These are phyloP conservation scores for Drosophila willistoni DNA, from an alignment of 1,140 invertebrate genomes.

Conservation along the genomic window DNA sequence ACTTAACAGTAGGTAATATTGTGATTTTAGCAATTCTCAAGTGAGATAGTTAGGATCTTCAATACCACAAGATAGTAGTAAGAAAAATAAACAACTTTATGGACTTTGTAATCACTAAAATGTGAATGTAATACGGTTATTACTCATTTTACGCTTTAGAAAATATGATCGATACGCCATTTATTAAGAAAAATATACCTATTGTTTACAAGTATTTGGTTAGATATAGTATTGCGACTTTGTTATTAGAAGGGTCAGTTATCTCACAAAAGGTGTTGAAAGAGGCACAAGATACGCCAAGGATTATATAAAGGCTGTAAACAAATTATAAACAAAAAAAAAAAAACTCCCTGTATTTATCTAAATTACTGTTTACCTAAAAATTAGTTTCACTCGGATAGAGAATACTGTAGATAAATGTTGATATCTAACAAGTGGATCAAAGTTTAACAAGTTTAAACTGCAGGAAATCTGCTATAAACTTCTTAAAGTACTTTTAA, in stretches of 20 bases:
- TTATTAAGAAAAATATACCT: background rate
- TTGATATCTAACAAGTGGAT: background rate
- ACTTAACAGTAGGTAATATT: background rate
- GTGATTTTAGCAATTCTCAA: constrained; percentile 1
- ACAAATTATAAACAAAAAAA: background rate
- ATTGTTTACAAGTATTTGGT: background rate
- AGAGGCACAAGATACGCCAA: background rate
- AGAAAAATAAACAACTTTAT: background rate
- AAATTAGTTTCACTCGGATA: background rate
- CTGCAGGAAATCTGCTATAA: background rate
- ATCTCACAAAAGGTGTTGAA: constrained; percentile 4
- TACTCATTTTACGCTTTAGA: constrained; percentile 12
- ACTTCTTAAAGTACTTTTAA: too few species aligned
- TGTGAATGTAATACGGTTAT: background rate
- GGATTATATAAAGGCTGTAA: background rate
- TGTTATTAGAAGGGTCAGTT: constrained; percentile 1
- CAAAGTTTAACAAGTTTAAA: background rate
- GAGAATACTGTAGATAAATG: background rate
- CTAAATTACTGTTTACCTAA: background rate
- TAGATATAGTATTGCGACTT: constrained; percentile 9
- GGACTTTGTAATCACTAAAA: constrained; percentile 4
- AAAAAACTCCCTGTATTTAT: background rate
- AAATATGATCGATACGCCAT: constrained; percentile 12
- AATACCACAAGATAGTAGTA: too few species aligned
- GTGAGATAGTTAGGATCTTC: background rate